Conservation (phyloP, 2,888 invertebrate genomes). For the Philhelius pedissequus region DNA sequence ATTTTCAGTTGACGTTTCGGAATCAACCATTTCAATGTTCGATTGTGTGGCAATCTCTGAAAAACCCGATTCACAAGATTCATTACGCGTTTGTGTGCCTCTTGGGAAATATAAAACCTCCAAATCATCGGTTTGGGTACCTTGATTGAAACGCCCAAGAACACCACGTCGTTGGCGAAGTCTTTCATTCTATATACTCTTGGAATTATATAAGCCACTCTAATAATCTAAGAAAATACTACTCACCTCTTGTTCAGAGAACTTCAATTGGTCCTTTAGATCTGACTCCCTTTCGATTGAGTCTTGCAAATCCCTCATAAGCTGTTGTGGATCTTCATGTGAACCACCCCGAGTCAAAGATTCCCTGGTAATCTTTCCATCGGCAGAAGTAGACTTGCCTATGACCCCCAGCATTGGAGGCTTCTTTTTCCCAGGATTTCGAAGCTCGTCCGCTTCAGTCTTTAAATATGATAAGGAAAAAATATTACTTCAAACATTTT, state of each 20-base stretch:
- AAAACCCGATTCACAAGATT: conserved; percentile 1
- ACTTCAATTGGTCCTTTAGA: conserved; percentile 93
- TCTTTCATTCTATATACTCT: conserved; percentile 63
- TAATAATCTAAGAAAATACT: conserved; percentile 8
- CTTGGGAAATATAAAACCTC: conserved; percentile 73
- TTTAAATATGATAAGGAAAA: conserved; percentile 38
- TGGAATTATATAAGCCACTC: conserved; percentile 38
- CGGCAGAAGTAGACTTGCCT: conserved; percentile 82
- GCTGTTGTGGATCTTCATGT: conserved; percentile 89
- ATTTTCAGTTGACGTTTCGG: conserved; percentile 13
- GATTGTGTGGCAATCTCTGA: conserved; percentile 4
- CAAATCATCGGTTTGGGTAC: conserved; percentile 75
- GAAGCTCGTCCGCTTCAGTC: conserved; percentile 76
- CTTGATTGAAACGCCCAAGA: conserved; percentile 72
- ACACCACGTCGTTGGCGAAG: conserved; percentile 65
- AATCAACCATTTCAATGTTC: conserved; percentile 10
- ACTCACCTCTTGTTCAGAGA: conserved; percentile 93
- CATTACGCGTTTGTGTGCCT: conserved; percentile 73
- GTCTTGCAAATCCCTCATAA: conserved; percentile 93
- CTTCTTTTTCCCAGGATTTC: conserved; percentile 80
- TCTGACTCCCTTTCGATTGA: conserved; percentile 96
- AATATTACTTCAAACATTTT: not conserved
- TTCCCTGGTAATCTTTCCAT: conserved; percentile 87
- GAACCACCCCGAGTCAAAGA: conserved; percentile 88
- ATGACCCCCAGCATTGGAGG: conserved; percentile 81